Evolutionary conservation across 2,113 vertebrate species (phyloP), one percentile per base, ranked within the genome.

Genomic region (Uria aalge): DNA sequence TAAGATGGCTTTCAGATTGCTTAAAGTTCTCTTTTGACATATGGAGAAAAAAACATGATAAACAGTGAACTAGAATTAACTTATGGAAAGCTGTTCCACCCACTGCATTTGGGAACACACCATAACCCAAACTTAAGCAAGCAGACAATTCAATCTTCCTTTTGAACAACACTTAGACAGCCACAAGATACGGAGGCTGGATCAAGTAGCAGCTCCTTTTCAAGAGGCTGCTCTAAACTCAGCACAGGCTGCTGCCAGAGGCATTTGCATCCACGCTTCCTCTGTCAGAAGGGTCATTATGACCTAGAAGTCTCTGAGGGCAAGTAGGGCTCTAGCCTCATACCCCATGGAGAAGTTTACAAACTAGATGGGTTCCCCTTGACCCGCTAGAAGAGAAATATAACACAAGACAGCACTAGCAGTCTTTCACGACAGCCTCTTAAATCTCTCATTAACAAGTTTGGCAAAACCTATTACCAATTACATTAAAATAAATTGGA

Each of bases 1-100:
- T 50, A 87, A 57, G 48, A 78, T 6, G 4, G 55, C 23, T 95
- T 94, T 95, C 89, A 66, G 53, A 84, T 88, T 66, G 77, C 96
- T 76, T 72, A 1, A 81, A 85, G 84, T 55, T 93, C 92, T 94
- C 85, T 68, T 90, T 40, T 92, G 90, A 78, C 92, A 95, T 94
- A 96, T 79, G 90, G 96, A 87, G 73, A 52, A 76, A 76, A 76
- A 88, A 24, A 4, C n/a, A 89, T 0, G 64, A 90, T 64, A 88
- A 95, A 96, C 77, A 79, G 62, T 45, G 78, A 95, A 92, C 90
- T 68, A 84, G 88, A 95, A 83, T 92, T 93, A 94, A 78, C 90
- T 89, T 75, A 75, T 0, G 0, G 86, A 92, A 96, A 93, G 87
- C 81, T 94, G 96, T 91, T 87, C 85, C 88, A 95, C 80, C 91